These are phyloP conservation scores for Haliaeetus leucogaster DNA, from an alignment of 2,113 vertebrate species.

Conservation along the genomic window DNA sequence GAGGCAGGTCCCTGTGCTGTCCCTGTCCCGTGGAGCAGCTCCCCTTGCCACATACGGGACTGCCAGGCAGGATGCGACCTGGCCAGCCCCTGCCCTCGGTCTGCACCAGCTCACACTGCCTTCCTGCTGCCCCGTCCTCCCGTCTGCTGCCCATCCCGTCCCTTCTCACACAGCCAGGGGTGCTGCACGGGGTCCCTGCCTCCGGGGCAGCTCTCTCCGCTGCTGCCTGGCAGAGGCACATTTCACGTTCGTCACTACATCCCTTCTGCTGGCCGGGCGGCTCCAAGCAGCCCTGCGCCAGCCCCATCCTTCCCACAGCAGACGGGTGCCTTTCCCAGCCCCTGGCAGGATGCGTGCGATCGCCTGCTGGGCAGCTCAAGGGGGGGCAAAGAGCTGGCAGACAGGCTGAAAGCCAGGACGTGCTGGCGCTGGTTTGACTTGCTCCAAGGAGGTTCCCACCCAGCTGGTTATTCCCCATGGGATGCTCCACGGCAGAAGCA, in stretches of 20 bases:
- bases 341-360: not conserved
- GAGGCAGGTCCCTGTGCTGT: not conserved
- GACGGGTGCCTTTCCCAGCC: not conserved
- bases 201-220: accelerated
- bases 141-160: not conserved
- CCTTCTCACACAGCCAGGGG: not conserved
- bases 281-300: not conserved
- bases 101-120: not conserved
- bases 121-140: not conserved
- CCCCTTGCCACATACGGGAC: accelerated
- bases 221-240: not conserved
- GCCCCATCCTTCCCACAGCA: not conserved
- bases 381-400: not conserved
- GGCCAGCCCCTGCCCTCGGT: not conserved
- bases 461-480: not conserved
- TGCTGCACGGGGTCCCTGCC: not conserved
- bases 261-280: not conserved
- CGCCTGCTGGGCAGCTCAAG: accelerated
- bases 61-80: not conserved
- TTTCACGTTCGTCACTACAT: accelerated
- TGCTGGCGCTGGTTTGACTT: not conserved
- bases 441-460: not conserved
- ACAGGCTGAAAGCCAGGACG: not conserved
- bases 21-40: accelerated
- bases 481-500: not conserved